Evolutionary conservation across 2,113 vertebrate species (phyloP).

Genomic region (Willisornis vidua): DNA sequence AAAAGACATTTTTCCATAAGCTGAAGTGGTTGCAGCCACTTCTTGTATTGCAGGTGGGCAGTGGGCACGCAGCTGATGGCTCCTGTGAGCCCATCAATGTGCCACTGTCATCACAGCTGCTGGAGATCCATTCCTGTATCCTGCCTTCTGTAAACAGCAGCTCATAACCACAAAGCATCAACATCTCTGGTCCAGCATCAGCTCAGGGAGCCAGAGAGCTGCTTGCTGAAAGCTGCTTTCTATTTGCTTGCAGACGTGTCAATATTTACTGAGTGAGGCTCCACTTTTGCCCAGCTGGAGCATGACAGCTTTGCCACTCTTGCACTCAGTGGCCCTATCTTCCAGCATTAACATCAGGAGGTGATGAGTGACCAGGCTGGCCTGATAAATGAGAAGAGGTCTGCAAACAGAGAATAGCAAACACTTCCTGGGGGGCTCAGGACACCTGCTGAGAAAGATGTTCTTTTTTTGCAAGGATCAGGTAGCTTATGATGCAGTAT

Average conservation of each 20-base stretch:
- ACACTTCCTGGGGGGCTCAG: slow-evolving; percentile 57
- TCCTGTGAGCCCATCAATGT: slow-evolving; percentile 36
- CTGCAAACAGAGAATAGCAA: slow-evolving; percentile 62
- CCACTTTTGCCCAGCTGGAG: slow-evolving; percentile 62
- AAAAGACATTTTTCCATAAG: slow-evolving; percentile 20
- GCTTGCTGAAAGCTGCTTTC: slow-evolving; percentile 60
- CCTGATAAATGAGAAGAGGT: slow-evolving; percentile 60
- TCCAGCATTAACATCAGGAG: slow-evolving; percentile 59
- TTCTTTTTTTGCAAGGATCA: slow-evolving; percentile 26
- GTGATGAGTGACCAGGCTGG: slow-evolving; percentile 61
- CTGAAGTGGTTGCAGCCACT: slow-evolving; percentile 36
- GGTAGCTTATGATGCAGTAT: not conserved
- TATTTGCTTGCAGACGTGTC: slow-evolving; percentile 59
- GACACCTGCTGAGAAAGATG: slow-evolving; percentile 60
- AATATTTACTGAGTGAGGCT: slow-evolving; percentile 68
- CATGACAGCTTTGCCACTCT: slow-evolving; percentile 56
- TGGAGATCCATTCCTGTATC: slow-evolving; percentile 59
- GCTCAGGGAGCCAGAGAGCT: slow-evolving; percentile 30
- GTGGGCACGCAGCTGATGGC: slow-evolving; percentile 8
- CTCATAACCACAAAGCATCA: slow-evolving; percentile 21
- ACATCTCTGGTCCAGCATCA: slow-evolving; percentile 46
- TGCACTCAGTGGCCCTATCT: slow-evolving; percentile 48
- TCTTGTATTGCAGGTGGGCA: slow-evolving; percentile 32
- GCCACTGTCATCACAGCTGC: slow-evolving; percentile 55
- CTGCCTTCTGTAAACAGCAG: slow-evolving; percentile 47